phyloP scores from a whole-genome alignment of 2,113 vertebrate genomes.

The Saimiri boliviensis region DNA sequence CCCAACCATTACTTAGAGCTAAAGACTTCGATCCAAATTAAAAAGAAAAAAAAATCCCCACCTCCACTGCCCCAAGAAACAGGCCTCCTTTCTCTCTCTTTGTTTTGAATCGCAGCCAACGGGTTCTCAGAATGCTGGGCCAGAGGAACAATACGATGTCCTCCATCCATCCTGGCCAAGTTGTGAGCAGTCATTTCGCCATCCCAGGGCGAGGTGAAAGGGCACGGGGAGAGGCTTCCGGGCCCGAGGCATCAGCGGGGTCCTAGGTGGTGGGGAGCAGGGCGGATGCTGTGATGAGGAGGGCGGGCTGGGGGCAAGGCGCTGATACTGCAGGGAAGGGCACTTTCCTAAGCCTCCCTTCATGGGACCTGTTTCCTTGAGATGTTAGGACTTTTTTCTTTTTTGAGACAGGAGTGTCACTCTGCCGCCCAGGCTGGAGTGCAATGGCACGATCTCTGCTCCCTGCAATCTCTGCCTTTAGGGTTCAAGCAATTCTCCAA shows the following conservation, averaged over 20 bases:
- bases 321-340: rapidly evolving
- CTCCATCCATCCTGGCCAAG: neutral
- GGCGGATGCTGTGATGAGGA: neutral
- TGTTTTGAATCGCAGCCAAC: neutral
- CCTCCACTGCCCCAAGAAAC: neutral
- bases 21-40: neutral
- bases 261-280: neutral
- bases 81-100: neutral
- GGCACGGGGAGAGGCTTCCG: rapidly evolving
- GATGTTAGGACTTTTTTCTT: neutral
- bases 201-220: neutral
- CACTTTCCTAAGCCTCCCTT: rapidly evolving
- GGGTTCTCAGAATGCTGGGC: neutral
- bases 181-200: rapidly evolving
- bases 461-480: too few relatives aligned
- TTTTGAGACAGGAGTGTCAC: too few relatives aligned
- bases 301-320: too few relatives aligned
- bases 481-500: too few relatives aligned
- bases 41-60: neutral
- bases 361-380: neutral
- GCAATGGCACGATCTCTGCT: too few relatives aligned
- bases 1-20: neutral
- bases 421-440: too few relatives aligned
- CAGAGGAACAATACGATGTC: neutral
- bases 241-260: neutral